Percentiles rank a stretch among this genome's conserved stretches.
phyloP scores from a whole-genome alignment of 2,888 invertebrate species.

The Boloria selene region DNA sequence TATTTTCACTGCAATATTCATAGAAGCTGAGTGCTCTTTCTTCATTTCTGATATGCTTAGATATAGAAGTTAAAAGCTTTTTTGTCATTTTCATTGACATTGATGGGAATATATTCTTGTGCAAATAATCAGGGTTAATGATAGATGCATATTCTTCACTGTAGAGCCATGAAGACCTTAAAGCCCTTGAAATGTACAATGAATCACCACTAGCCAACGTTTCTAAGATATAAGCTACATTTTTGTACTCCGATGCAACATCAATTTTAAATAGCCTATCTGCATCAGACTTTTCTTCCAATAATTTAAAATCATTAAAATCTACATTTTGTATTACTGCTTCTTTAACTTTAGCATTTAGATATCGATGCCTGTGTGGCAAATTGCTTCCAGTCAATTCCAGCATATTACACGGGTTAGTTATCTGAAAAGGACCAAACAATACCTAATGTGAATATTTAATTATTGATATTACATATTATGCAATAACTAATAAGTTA shows the following conservation, averaged over 20 bases:
- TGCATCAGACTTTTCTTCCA: constrained; percentile 50
- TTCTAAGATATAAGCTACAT: constrained; percentile 57
- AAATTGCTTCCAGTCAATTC: constrained; percentile 39
- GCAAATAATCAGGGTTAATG: constrained; percentile 55
- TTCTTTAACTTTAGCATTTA: constrained; percentile 39
- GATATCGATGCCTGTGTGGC: constrained; percentile 43
- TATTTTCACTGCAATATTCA: constrained; percentile 50
- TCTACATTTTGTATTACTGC: constrained; percentile 28
- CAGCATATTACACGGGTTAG: constrained; percentile 24
- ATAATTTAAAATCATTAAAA: constrained; percentile 48
- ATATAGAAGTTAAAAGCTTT: constrained; percentile 53
- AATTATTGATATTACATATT: too few relatives aligned
- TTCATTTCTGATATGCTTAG: constrained; percentile 49
- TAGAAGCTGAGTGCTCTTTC: constrained; percentile 51
- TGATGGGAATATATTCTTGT: constrained; percentile 55
- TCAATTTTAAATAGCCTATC: constrained; percentile 65
- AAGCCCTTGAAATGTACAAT: constrained; percentile 56
- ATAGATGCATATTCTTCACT: constrained; percentile 49
- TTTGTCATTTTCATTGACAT: constrained; percentile 65
- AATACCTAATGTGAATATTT: background rate
- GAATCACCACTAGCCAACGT: constrained; percentile 58
- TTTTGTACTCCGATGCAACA: constrained; percentile 57
- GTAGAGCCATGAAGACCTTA: constrained; percentile 60
- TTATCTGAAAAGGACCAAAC: background rate
- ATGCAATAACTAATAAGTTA: too few relatives aligned